Percentiles rank a stretch among this genome's conserved stretches.
Conservation (phyloP, 2,888 invertebrate species). For the Gymnosoma rotundatum region DNA sequence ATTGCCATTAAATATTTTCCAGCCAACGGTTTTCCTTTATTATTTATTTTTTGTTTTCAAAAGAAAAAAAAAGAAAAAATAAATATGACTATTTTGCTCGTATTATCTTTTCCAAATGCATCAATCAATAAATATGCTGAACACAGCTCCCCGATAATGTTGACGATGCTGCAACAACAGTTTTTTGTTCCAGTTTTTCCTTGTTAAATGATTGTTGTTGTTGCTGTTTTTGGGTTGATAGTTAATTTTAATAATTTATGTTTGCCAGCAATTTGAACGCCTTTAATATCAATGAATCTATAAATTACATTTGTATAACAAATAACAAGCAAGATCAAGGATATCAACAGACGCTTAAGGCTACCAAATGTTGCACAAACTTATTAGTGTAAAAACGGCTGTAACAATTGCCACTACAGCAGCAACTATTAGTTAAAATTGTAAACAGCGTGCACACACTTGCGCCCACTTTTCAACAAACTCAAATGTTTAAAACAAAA, state of each 20-base stretch:
- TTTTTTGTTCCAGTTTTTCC: constrained; percentile 46
- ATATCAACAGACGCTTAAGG: constrained; percentile 65
- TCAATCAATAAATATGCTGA: constrained; percentile 71
- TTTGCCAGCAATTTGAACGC: constrained; percentile 70
- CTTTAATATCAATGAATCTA: constrained; percentile 73
- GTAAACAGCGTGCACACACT: constrained; percentile 53
- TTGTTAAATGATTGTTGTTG: constrained; percentile 17
- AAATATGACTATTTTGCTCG: constrained; percentile 24
- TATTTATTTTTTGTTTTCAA: no score
- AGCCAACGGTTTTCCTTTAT: constrained; percentile 36
- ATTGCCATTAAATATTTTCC: constrained; percentile 32
- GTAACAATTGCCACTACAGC: constrained; percentile 16
- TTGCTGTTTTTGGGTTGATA: constrained; percentile 38
- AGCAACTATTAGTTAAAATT: constrained; percentile 37
- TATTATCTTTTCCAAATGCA: constrained; percentile 63
- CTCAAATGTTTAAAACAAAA: constrained; percentile 43
- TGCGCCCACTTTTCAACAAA: constrained; percentile 67
- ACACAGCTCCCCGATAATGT: constrained; percentile 61
- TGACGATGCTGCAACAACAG: constrained; percentile 49
- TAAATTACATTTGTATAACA: constrained; percentile 71
- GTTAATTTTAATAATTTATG: constrained; percentile 70
- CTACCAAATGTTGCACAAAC: constrained; percentile 59
- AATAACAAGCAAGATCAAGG: constrained; percentile 69
- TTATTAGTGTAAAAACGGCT: constrained; percentile 22
- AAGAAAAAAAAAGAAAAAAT: constrained; percentile 37